phyloP scores from a whole-genome alignment of 2,888 invertebrate genomes.

The Cosmorhoe ocellata region DNA sequence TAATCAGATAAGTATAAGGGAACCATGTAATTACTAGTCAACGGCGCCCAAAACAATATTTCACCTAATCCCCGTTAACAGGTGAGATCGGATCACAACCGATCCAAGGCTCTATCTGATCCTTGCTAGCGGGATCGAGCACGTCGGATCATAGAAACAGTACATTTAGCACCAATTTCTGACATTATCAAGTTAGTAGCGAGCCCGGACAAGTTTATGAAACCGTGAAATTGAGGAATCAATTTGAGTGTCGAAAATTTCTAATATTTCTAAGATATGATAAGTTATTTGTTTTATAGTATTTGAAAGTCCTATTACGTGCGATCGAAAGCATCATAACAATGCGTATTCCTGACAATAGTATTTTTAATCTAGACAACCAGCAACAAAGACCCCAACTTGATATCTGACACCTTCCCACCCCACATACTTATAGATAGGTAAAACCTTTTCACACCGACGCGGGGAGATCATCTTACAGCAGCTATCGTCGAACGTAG shows the following conservation, averaged over 20 bases:
- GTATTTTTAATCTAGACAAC: conserved; percentile 17
- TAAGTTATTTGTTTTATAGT: no score
- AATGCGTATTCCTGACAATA: background rate
- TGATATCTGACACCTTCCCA: conserved; percentile 19
- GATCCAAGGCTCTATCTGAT: background rate
- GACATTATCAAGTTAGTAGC: background rate
- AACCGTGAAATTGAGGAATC: no score
- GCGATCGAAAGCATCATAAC: no score
- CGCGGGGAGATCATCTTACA: conserved; percentile 53
- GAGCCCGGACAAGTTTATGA: no score
- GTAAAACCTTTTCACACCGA: conserved; percentile 31
- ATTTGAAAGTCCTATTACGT: no score
- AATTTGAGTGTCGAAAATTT: no score
- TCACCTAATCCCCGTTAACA: conserved; percentile 10
- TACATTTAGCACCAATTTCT: background rate
- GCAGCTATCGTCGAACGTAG: conserved; percentile 54
- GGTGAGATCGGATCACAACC: conserved; percentile 7
- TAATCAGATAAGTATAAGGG: no score
- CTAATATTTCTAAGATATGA: no score
- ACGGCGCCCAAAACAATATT: conserved; percentile 5
- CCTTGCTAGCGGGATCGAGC: background rate
- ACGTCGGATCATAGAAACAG: background rate
- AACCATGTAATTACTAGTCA: no score
- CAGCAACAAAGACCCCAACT: conserved; percentile 14
- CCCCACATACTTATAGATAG: background rate